Evolutionary conservation across 2,797 vertebrate species (phyloP), one percentile per base, ranked within the genome.

Genomic region (Gymnocypris eckloni): DNA sequence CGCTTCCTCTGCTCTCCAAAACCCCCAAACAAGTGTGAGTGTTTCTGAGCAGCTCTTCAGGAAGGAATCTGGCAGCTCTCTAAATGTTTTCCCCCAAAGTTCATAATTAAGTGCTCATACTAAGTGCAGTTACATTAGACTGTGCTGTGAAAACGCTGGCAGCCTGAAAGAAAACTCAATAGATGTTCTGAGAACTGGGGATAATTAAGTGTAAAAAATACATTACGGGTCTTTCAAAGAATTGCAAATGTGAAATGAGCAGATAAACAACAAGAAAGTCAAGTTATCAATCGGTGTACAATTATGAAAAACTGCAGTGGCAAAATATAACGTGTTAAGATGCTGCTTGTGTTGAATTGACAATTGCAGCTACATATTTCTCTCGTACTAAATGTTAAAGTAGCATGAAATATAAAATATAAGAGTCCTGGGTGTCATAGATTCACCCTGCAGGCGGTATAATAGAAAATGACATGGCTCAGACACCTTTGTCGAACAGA

Each of bases 41-140:
- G 52, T 69, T 28, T 75, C 72, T 33, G 33, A 45, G 22, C 22
- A 56, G 67, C 28, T 81, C 79, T 71, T 79, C 45, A 78, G 20
- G 12, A 72, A 83, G 33, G 7, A 66, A n/a, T 54, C 64, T 56
- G 15, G 16, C 61, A 41, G 18, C 25, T 48, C 67, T 73, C 25
- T 54, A 39, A 77, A 71, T 64, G 54, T 79, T 43, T 76, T 52
- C 6, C 67, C 48, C 56, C 39, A 25, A 56, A 81, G 78, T 59
- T 81, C 33, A 56, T 82, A 82, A 85, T 82, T 79, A 85, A 85
- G 79, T 77, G 64, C 33, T 81, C 54, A 82, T 71, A 77, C 22
- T 25, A 78, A 81, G 61, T 61, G 77, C 16, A 16, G 70, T 64
- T 78, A 61, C 71, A 76, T 81, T 76, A 54, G 59, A 39, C 22